Percentiles rank a stretch among this genome's conserved stretches.
These are phyloP conservation scores for Lochmaea capreae DNA, from an alignment of 2,888 invertebrate genomes.

Conservation along the genomic window DNA sequence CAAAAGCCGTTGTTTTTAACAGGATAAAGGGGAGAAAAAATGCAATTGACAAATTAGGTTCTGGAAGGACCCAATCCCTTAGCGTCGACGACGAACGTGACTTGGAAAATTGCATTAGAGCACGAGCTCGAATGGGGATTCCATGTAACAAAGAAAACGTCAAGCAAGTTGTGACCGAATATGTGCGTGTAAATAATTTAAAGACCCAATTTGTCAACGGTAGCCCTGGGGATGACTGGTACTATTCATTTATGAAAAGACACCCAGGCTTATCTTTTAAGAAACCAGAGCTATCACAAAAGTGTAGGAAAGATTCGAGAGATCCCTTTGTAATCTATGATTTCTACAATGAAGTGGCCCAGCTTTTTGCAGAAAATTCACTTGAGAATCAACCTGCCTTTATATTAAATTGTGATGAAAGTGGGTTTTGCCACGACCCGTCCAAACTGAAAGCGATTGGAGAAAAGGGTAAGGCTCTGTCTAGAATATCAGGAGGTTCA, in stretches of 20 bases:
- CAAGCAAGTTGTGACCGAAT: conserved; percentile 1
- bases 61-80: conserved; percentile 18
- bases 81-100: background rate
- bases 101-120: background rate
- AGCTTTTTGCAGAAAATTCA: conserved; percentile 14
- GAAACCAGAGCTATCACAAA: conserved; percentile 33
- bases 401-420: conserved; percentile 50
- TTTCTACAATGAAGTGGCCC: conserved; percentile 44
- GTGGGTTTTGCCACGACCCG: conserved; percentile 50
- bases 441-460: conserved; percentile 47
- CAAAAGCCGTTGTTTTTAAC: conserved; percentile 12
- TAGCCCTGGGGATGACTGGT: conserved; percentile 18
- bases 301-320: conserved; percentile 15
- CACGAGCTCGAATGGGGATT: conserved; percentile 23
- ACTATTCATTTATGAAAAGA: conserved; percentile 13
- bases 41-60: conserved; percentile 11
- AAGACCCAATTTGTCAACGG: conserved; percentile 18
- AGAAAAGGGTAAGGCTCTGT: conserved; percentile 46
- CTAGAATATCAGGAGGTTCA: conserved; percentile 47
- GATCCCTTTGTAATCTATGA: conserved; percentile 49
- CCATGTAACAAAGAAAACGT: background rate
- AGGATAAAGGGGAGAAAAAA: conserved; percentile 13
- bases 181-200: conserved; percentile 9
- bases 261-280: conserved; percentile 14
- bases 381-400: conserved; percentile 34